These are phyloP conservation scores for Charadrius vociferus DNA, from an alignment of 2,113 vertebrate genomes.

Conservation along the genomic window DNA sequence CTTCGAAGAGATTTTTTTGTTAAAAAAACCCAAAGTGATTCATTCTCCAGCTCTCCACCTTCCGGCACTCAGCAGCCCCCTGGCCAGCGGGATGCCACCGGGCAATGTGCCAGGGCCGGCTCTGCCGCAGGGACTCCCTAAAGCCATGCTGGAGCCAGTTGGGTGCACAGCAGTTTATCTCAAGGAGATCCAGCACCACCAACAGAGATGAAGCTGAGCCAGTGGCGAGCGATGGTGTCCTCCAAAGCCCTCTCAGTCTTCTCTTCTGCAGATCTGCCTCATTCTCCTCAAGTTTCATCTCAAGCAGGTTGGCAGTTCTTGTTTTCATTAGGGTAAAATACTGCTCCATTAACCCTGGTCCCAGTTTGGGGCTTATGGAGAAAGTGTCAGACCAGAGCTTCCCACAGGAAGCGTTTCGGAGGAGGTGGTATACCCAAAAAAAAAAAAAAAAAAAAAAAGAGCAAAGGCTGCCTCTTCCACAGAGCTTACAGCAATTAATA, in stretches of 20 bases:
- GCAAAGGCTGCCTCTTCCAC: not conserved
- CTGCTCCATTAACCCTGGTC: not conserved
- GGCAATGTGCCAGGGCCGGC: accelerated
- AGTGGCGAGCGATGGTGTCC: not conserved
- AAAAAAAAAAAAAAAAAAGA: not conserved
- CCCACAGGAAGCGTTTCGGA: not conserved
- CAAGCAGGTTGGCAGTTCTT: not conserved
- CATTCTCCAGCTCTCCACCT: not conserved
- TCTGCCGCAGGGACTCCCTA: not conserved
- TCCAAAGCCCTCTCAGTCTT: not conserved
- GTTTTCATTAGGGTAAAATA: not conserved
- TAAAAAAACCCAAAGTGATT: not conserved
- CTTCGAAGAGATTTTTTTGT: not conserved
- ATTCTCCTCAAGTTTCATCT: not conserved
- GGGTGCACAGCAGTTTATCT: accelerated
- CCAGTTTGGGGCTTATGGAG: not conserved
- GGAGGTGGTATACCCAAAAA: not conserved
- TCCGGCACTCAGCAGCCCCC: not conserved
- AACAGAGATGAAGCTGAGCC: not conserved
- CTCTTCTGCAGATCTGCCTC: not conserved
- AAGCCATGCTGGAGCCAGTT: accelerated
- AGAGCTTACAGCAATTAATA: not conserved
- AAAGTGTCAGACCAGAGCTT: not conserved
- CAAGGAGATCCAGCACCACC: not conserved
- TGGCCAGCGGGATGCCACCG: accelerated